Base-by-base conservation (phyloP, 2,797 vertebrate species). In the Pipistrellus nathusii region DNA sequence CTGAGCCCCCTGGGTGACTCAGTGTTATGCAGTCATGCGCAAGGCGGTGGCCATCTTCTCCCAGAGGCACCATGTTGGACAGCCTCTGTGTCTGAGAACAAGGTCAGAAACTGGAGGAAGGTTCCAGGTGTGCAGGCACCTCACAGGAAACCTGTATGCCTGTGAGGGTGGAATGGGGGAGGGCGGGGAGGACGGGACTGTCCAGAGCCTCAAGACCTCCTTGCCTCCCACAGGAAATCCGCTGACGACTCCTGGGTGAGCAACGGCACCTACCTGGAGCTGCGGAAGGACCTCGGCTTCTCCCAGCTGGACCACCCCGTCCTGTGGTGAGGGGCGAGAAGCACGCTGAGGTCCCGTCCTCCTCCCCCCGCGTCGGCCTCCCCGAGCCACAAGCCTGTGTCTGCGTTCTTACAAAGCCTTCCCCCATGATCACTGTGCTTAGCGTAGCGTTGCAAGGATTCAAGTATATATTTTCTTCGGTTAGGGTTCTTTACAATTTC, bases 231-330 rank as follows among this genome's bases (percentile, higher is more conserved):
- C 97, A 99, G 99, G 97, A 99, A 99, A 98, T 99, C 99, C 71
- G 98, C 55, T 0, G 99, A 99, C 55, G 99, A 99, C 46, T 98
- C 98, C 21, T 99, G 99, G 99, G 98, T 99, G 97, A 99, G 99
- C 98, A 99, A 99, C 82, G 98, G 99, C 97, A 99, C 98, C 1
- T 99, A 99, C 98, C 99, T 99, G 99, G 99, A 99, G 88, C 98
- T 99, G 96, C 98, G 99, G 75, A 99, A 98, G 98, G 99, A 99
- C 18, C 98, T 98, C 48, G 99, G 99, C 80, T 99, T 99, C 96
- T 97, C 98, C 97, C 99, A 98, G 97, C 86, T 99, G 94, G 99
- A 99, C 95, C 99, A 98, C 95, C 99, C 99, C 23, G 95, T 98
- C 68, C 98, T 99, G 95, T 99, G 99, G 99, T 99, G 98, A 99